Base-by-base conservation (phyloP, 2,797 vertebrate genomes). In the Sebastes umbrosus region DNA sequence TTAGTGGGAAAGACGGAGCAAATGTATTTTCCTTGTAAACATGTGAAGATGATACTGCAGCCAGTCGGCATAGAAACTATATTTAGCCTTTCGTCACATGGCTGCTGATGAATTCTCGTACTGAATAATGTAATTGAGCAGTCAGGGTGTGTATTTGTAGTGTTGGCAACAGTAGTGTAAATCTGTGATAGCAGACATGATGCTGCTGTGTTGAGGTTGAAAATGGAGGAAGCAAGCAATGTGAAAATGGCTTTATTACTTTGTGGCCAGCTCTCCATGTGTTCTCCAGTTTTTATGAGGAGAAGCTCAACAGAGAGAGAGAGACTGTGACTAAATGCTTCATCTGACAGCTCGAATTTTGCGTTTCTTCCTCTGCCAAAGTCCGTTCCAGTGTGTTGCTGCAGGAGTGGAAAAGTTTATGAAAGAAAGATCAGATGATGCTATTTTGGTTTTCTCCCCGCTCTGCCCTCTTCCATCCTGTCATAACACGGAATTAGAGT, bases 371-470 rank as follows among this genome's bases (percentile, higher is more conserved):
- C 63, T 9, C 58, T 77, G 81, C 80, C 84, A 84, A 74, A 88
- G 77, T 66, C 77, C 71, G 71, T 85, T 85, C 69, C 65, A 79
- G 79, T 68, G 66, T 59, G 34, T 83, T 86, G 88, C 84, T 89
- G 75, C 90, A 87, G 86, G 84, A 90, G 80, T 90, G 89, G 91
- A 94, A 94, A 92, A 85, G 85, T 92, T 94, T 89, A 90, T 90
- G 84, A 93, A 93, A 93, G 85, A 84, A 87, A 88, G 86, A 90
- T 94, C 90, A 89, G 87, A 95, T 92, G 79, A 81, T 90, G 72
- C 90, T 93, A 88, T 94, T 94, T 93, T 84, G 82, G 89, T 88
- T 84, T 79, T 79, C 66, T 82, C 88, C 16, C 64, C 52, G 75
- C 77, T 59, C 83, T 86, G 79, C 86, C 86, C 75, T 81, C 75